Base-by-base conservation (phyloP, 2,888 invertebrate species). In the Microplitis deprimator region DNA sequence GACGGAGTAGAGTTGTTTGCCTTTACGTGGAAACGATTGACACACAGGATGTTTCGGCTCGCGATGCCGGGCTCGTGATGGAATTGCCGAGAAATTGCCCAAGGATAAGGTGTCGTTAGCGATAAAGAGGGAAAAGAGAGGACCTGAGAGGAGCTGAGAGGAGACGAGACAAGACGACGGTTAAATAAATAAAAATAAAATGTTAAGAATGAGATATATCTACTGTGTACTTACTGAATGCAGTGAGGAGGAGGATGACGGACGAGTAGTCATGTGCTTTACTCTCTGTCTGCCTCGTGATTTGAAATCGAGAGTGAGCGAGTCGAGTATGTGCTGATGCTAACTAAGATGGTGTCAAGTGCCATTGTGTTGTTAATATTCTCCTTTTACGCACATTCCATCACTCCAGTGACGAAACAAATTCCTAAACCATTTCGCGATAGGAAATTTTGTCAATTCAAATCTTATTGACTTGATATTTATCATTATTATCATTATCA, bases 1-100 rank as follows among this genome's bases (percentile, higher is more conserved):
- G 50, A 67, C 17, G 61, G n/a, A 61, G 60, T 61, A 61, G n/a
- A 61, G 60, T 61, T 38, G 65, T 65, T 29, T 13, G 65, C 39
- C 68, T 68, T 39, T 68, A 74, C 68, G 68, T 74, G 72, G 29
- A 62, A 60, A 70, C 73, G 77, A 78, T 65, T 64, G 64, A 40
- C 65, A 68, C 79, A 81, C 83, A 84, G 85, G 83, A 85, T 82
- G 83, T 84, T 85, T 85, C 82, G 82, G 81, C 50, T 79, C 72
- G 39, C 59, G 50, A 38, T 69, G 72, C 65, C 62, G 68, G 80
- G 76, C 80, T 85, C 83, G 82, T 83, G 82, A 84, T 82, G 82
- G 84, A 85, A 84, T 83, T 84, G 82, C 79, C 77, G 80, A 77
- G 78, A 75, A 79, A 79, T 50, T 50, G 13, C 50, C 50, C 50